Base-by-base conservation (phyloP, 1,140 invertebrate species). In the Caenorhabditis remanei region DNA sequence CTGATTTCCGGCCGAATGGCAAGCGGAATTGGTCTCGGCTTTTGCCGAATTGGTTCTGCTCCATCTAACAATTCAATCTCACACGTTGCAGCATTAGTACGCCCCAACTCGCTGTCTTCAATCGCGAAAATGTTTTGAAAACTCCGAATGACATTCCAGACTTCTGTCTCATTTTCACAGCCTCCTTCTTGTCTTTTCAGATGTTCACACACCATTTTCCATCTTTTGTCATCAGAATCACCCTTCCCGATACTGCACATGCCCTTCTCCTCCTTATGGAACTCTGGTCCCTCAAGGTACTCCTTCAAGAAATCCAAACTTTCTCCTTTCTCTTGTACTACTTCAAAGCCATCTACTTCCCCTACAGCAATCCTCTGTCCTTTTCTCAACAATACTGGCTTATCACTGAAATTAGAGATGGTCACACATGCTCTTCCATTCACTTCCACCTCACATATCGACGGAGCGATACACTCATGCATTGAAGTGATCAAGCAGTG, bases 71-170 rank as follows among this genome's bases (percentile, higher is more conserved):
- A 11, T 11, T 84, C 56, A 6, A 75, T 56, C 41, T 24, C 65
- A 86, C 65, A 71, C 41, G 53, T 19, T 5, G 32, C 13, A 24
- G n/a, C 65, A 40, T 79, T 40, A 1, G 50, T 46, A 43, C 50
- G 8, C 43, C 67, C 65, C 14, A 86, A 24, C 21, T 86, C 85
- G 9, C 14, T 19, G 16, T 86, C 85, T 4, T 50, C 40, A 6
- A 85, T 55, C 6, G 85, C 85, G 55, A 85, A 85, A 2, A 21
- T 43, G 6, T 85, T 24, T 63, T 65, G 55, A 50, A 65, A 85
- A 0, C 65, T 6, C 11, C 21, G 4, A 41, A 75, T 21, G 6
- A 75, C 32, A 4, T 50, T 8, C 67, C 67, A 75, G 2, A 75
- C 46, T 50, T 50, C 13, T 16, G 7, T 19, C 21, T 71, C 40